Percentiles rank a stretch among this genome's conserved stretches.
These are phyloP conservation scores for Scolanthus callimorphus DNA, from an alignment of 92 coral and sea anemone species.

Conservation along the genomic window DNA sequence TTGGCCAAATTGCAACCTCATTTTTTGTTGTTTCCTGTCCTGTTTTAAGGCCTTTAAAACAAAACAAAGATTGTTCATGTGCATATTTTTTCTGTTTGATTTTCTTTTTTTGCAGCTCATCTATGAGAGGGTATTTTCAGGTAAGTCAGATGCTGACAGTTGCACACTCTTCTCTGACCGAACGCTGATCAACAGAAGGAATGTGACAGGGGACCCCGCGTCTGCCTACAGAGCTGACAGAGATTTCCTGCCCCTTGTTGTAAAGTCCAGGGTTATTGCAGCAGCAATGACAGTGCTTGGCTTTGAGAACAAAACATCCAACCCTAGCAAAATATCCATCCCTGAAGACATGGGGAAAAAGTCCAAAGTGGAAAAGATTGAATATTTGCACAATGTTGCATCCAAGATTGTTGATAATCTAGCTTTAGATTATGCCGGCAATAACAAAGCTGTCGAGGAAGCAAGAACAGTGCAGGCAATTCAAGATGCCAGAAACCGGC, in stretches of 20 bases:
- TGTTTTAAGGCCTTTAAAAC: no score
- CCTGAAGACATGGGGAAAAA: slow-evolving; percentile 23
- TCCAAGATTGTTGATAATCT: slow-evolving; percentile 16
- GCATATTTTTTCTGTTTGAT: no score
- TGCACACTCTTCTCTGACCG: slow-evolving; percentile 46
- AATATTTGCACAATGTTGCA: slow-evolving; percentile 19
- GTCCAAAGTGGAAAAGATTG: slow-evolving; percentile 22
- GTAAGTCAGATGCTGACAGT: slow-evolving; percentile 31
- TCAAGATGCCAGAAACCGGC: slow-evolving; percentile 11
- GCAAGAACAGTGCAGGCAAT: slow-evolving; percentile 6
- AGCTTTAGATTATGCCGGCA: slow-evolving; percentile 12
- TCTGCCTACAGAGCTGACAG: slow-evolving; percentile 44
- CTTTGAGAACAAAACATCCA: slow-evolving; percentile 19
- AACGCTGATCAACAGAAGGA: slow-evolving; percentile 39
- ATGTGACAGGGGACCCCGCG: slow-evolving; percentile 45
- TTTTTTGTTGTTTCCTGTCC: no score
- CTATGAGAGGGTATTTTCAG: slow-evolving; percentile 36
- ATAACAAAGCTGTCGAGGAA: slow-evolving; percentile 9
- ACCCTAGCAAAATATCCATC: slow-evolving; percentile 22
- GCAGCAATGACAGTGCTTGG: slow-evolving; percentile 44
- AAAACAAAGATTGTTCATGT: no score
- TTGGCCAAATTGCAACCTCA: no score
- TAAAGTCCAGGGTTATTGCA: slow-evolving; percentile 33
- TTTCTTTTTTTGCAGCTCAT: slow-evolving; percentile 24
- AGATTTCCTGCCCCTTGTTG: slow-evolving; percentile 41